Conservation (phyloP, 2,113 vertebrate species). For the Leptosomus discolor region DNA sequence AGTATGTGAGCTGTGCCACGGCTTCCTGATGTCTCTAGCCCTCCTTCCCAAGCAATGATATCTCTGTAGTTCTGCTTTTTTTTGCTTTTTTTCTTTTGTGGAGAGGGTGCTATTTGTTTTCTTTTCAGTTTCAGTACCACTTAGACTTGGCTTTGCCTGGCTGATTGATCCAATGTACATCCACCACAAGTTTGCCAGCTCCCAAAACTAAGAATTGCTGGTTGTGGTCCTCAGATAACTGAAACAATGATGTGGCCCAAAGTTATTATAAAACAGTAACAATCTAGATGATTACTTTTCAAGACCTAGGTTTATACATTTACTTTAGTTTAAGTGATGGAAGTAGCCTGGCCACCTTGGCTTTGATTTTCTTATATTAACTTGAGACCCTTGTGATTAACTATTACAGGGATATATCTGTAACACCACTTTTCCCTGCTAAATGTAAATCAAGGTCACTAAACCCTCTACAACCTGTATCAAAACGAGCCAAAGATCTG, state of each 20-base stretch:
- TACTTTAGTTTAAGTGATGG: background rate
- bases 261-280: background rate
- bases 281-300: background rate
- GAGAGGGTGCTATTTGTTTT: background rate
- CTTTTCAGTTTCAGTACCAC: background rate
- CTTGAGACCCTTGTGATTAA: background rate
- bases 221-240: background rate
- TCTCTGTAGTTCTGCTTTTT: background rate
- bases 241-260: background rate
- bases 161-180: background rate
- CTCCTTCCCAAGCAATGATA: background rate
- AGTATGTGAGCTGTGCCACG: accelerated
- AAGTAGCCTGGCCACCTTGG: background rate
- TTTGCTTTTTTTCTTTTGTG: background rate
- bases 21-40: background rate
- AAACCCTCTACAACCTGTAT: background rate
- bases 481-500: background rate
- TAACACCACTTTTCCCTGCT: background rate
- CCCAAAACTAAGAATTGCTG: background rate
- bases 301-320: background rate
- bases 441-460: background rate
- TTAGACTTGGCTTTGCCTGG: background rate
- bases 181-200: background rate
- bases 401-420: background rate
- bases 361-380: background rate